Evolutionary conservation across 64 coral and sea anemone genomes (phyloP), one percentile per base, ranked within the genome.

Genomic region (Stylophora pistillata): DNA sequence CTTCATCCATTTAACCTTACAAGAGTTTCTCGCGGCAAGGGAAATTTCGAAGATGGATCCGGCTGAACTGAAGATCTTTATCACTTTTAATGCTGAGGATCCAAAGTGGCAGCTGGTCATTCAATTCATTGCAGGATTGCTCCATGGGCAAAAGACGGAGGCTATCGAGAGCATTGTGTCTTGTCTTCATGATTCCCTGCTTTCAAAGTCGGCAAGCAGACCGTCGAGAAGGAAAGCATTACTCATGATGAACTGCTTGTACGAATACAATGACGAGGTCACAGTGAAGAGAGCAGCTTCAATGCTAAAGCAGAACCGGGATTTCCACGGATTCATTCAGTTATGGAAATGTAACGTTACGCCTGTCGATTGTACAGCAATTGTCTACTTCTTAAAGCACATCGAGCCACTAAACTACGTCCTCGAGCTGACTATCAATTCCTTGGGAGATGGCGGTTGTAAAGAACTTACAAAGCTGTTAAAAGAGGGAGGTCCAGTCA

Each of bases 1-100:
- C 37, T 88, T 88, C 25, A 77, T 88, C 31, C 86, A 78, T 77
- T 74, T 74, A 63, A 68, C 74, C 17, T 66, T 88, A 34, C 86
- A 88, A 63, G 86, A 88, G 32, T 88, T 88, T 63, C 69, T 76
- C 47, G 86, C 86, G 31, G 72, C 86, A 25, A 88, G 86, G 76
- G 41, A 55, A 20, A 87, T 87, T 32, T 54, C 69, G 17, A 87
- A 73, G 28, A 87, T 58, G 71, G 32, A 75, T 23, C 73, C 73
- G 9, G 73, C 16, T n/a, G 32, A 34, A 10, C 73, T 75, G 4
- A 75, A 75, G 21, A 25, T 26, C 23, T 68, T 68, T 12, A 68
- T 68, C 21, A 11, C 10, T 20, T 75, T 18, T 1, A 41, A 75
- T 7, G 18, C 18, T 20, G 32, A 75, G 52, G 33, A 75, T 23